Percentiles rank a stretch among this genome's conserved stretches.
phyloP scores from a whole-genome alignment of 2,113 vertebrate species.

The Thunnus thynnus region DNA sequence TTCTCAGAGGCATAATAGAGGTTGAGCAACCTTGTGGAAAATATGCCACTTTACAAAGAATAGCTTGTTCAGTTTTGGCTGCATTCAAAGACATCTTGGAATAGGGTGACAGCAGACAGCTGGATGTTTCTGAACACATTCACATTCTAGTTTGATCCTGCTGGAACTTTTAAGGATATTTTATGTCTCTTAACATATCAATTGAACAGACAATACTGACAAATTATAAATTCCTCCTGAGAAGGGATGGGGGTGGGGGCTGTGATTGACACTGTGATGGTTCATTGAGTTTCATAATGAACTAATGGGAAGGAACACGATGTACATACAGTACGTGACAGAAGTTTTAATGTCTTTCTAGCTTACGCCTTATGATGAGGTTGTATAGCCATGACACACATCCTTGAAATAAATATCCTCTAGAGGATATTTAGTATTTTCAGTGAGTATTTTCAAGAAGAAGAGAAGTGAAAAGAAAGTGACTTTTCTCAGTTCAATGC shows the following conservation, averaged over 20 bases:
- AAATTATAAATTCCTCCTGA: not conserved
- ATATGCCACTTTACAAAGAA: not conserved
- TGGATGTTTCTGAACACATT: slow-evolving; percentile 8
- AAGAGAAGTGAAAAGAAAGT: not conserved
- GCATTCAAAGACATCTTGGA: not conserved
- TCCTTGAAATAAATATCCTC: not conserved
- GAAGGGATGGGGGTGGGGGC: not conserved
- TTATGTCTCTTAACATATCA: not conserved
- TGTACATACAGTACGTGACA: not conserved
- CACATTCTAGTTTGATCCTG: not conserved
- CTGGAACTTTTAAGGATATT: not conserved
- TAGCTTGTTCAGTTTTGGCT: not conserved
- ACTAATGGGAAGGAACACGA: slow-evolving; percentile 13
- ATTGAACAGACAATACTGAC: not conserved
- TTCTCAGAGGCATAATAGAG: not conserved
- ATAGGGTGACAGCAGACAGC: not conserved
- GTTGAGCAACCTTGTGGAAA: slow-evolving; percentile 7
- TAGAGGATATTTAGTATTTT: no score
- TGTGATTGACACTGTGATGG: slow-evolving; percentile 34
- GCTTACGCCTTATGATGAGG: not conserved
- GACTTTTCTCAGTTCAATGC: not conserved
- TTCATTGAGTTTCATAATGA: slow-evolving; percentile 46
- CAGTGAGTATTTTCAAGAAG: slow-evolving; percentile 10
- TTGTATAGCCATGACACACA: slow-evolving; percentile 1
- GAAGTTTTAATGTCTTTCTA: slow-evolving; percentile 29